Conservation (phyloP, 2,888 invertebrate species). For the Orchestes rusci region DNA sequence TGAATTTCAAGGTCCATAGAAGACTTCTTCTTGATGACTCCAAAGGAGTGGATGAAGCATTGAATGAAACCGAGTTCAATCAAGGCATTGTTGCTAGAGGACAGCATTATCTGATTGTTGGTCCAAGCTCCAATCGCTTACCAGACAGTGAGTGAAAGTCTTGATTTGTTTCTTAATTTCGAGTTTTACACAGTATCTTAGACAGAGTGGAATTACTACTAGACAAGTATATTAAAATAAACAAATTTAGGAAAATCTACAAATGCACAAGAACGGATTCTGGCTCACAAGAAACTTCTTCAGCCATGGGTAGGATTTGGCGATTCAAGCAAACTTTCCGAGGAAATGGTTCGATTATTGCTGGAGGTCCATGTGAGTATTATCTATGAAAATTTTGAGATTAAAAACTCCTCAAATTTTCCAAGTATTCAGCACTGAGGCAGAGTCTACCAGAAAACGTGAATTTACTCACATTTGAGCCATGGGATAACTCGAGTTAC, state of each 20-base stretch:
- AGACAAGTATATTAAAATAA: neutral
- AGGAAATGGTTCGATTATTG: conserved; percentile 11
- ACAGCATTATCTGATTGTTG: conserved; percentile 30
- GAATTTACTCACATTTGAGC: conserved; percentile 53
- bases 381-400: too few relatives aligned
- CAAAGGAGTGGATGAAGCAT: conserved; percentile 82
- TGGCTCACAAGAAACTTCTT: conserved; percentile 50
- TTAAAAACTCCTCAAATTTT: too few relatives aligned
- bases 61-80: conserved; percentile 67
- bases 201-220: neutral
- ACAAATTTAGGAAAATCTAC: conserved; percentile 26
- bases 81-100: conserved; percentile 63
- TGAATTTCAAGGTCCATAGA: conserved; percentile 62
- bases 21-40: conserved; percentile 77
- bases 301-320: conserved; percentile 46
- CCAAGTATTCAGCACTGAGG: conserved; percentile 16
- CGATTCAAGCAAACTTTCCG: conserved; percentile 16
- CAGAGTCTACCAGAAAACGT: conserved; percentile 49
- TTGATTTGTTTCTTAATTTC: neutral
- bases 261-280: conserved; percentile 42
- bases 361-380: conserved; percentile 19
- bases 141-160: conserved; percentile 13
- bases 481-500: conserved; percentile 47
- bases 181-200: neutral
- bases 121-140: conserved; percentile 14